phyloP scores from a whole-genome alignment of 1,140 invertebrate genomes.

The Saccostrea glomerata region DNA sequence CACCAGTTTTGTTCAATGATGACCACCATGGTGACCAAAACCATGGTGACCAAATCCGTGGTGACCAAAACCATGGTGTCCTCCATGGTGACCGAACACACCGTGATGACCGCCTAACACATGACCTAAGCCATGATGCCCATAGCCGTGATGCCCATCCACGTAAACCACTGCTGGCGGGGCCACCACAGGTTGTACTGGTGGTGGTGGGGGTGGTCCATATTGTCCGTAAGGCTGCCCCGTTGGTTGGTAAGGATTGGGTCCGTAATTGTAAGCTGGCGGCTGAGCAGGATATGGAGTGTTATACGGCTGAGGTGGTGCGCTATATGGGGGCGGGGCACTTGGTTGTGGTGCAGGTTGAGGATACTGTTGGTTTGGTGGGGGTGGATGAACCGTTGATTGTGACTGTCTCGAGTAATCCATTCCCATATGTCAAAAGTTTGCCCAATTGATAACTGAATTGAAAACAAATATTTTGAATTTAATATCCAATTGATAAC shows the following conservation, averaged over 20 bases:
- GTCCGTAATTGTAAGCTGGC: not conserved
- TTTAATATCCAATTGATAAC: not conserved
- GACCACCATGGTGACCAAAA: not conserved
- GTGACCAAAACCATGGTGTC: slow-evolving; percentile 27
- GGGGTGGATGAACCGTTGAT: not conserved
- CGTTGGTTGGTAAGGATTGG: not conserved
- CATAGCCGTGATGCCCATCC: slow-evolving; percentile 6
- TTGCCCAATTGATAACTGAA: not conserved
- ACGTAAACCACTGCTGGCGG: not conserved
- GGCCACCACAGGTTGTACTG: not conserved
- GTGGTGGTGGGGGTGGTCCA: not conserved
- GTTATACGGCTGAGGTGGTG: not conserved
- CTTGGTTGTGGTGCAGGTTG: not conserved
- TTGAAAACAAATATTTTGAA: not conserved
- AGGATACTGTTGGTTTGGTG: not conserved
- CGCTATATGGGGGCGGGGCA: not conserved
- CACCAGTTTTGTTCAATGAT: not conserved
- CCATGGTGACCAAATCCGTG: slow-evolving; percentile 6
- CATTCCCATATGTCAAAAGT: not conserved
- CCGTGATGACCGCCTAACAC: not conserved
- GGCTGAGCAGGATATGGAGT: not conserved
- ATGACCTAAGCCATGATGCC: not conserved
- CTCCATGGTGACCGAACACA: not conserved
- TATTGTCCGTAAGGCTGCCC: not conserved
- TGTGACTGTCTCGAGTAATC: not conserved